A percentile compares a stretch with the other conserved stretches of the same genome.
These are phyloP conservation scores for Trichomycterus rosablanca DNA, from an alignment of 2,113 vertebrate species.

Conservation along the genomic window DNA sequence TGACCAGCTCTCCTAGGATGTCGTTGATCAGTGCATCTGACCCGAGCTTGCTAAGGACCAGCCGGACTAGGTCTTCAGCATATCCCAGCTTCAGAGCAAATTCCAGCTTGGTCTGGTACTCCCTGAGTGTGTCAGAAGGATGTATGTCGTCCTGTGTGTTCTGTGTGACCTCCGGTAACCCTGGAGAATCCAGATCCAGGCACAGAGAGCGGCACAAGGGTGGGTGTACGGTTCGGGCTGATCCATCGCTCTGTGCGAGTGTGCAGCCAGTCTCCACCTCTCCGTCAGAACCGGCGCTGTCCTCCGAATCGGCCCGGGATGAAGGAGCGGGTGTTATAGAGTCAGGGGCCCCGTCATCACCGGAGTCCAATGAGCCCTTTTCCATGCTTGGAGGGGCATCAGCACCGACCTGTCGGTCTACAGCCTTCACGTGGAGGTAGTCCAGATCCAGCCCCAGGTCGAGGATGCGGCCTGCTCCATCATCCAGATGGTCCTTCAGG, in stretches of 20 bases:
- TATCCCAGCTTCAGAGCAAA: slow-evolving; percentile 97
- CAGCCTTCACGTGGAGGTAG: slow-evolving; percentile 82
- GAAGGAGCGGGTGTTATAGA: slow-evolving; percentile 57
- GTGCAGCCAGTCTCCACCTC: slow-evolving; percentile 64
- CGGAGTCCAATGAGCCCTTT: slow-evolving; percentile 71
- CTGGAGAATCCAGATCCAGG: slow-evolving; percentile 79
- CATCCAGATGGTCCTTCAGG: slow-evolving; percentile 90
- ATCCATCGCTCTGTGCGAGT: slow-evolving; percentile 44
- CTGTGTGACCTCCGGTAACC: slow-evolving; percentile 70
- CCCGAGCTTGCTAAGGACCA: slow-evolving; percentile 91
- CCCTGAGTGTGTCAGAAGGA: slow-evolving; percentile 66
- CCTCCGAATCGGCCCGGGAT: slow-evolving; percentile 69
- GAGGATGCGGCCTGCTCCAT: slow-evolving; percentile 64
- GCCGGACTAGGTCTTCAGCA: slow-evolving; percentile 87
- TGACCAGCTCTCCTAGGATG: slow-evolving; percentile 94
- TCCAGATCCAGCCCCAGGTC: slow-evolving; percentile 72
- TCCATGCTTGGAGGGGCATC: slow-evolving; percentile 79
- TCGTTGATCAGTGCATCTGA: slow-evolving; percentile 94
- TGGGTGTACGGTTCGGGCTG: slow-evolving; percentile 72
- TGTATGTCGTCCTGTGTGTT: slow-evolving; percentile 74
- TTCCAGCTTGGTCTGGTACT: slow-evolving; percentile 94
- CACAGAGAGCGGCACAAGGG: slow-evolving; percentile 82
- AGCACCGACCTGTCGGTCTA: slow-evolving; percentile 77
- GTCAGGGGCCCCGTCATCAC: slow-evolving; percentile 64
- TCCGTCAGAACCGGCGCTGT: slow-evolving; percentile 72